Evolutionary conservation across 2,797 vertebrate genomes (phyloP).

Genomic region (Apogon hyalosoma): DNA sequence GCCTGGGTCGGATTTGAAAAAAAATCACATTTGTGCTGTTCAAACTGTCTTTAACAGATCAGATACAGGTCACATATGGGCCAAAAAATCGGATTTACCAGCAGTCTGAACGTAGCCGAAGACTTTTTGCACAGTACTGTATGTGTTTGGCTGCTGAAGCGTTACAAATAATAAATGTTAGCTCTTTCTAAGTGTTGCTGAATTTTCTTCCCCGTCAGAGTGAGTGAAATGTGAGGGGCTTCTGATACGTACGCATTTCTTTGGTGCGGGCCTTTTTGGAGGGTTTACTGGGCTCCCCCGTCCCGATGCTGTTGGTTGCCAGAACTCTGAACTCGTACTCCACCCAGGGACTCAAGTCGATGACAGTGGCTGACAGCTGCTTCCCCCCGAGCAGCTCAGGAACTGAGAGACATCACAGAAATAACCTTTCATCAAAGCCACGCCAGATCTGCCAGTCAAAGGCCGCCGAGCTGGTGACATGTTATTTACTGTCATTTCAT

Average conservation of each 20-base stretch:
- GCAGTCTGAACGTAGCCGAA: too few relatives aligned
- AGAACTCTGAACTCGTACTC: slow-evolving; percentile 94
- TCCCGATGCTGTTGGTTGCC: slow-evolving; percentile 91
- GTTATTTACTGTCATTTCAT: slow-evolving; percentile 55
- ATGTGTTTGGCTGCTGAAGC: too few relatives aligned
- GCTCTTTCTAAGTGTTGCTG: slow-evolving; percentile 8
- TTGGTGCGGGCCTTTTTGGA: slow-evolving; percentile 91
- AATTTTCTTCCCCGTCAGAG: not conserved
- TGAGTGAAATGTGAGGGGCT: not conserved
- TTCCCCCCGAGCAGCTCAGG: slow-evolving; percentile 88
- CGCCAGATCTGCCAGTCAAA: slow-evolving; percentile 52
- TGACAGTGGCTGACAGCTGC: slow-evolving; percentile 89
- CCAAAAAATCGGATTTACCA: too few relatives aligned
- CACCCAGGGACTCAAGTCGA: slow-evolving; percentile 93
- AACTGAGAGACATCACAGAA: slow-evolving; percentile 80
- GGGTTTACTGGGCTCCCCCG: slow-evolving; percentile 92
- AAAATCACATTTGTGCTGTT: too few relatives aligned
- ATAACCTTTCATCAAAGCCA: slow-evolving; percentile 66
- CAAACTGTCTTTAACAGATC: too few relatives aligned
- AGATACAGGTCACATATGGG: too few relatives aligned
- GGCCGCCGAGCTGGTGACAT: slow-evolving; percentile 44
- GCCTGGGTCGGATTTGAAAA: too few relatives aligned
- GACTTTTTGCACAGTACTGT: too few relatives aligned
- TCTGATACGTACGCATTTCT: slow-evolving; percentile 88
- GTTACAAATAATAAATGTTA: slow-evolving; percentile 7